These are phyloP conservation scores for Diaperis boleti DNA, from an alignment of 2,888 invertebrate genomes.

Conservation along the genomic window DNA sequence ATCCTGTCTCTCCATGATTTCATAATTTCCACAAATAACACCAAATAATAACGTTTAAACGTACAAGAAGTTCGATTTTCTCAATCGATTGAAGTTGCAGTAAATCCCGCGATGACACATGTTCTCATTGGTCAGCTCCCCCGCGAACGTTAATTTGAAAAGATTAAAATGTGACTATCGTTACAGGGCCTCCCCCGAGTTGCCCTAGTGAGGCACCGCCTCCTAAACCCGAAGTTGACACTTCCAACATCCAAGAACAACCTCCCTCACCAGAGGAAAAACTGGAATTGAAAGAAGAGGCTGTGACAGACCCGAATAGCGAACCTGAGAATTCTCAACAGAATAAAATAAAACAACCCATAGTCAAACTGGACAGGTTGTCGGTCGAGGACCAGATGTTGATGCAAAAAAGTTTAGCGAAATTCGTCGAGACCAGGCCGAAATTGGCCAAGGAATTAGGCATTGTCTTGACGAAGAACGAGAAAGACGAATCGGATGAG, in stretches of 20 bases:
- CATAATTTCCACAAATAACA: too few species aligned
- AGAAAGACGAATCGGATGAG: constrained; percentile 51
- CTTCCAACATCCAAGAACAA: neutral
- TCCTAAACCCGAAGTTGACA: constrained; percentile 9
- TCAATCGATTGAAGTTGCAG: too few species aligned
- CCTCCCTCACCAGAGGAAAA: neutral
- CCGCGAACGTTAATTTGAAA: too few species aligned
- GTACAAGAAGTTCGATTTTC: too few species aligned
- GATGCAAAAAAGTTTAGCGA: constrained; percentile 75
- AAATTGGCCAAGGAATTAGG: constrained; percentile 72
- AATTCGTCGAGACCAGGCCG: constrained; percentile 74
- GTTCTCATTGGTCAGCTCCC: too few species aligned
- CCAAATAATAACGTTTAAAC: too few species aligned
- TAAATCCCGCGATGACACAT: too few species aligned
- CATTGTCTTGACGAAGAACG: constrained; percentile 60
- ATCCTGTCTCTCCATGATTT: too few species aligned
- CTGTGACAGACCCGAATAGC: constrained; percentile 15
- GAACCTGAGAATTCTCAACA: constrained; percentile 35
- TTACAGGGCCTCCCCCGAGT: constrained; percentile 16
- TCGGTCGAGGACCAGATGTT: constrained; percentile 66
- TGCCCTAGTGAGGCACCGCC: neutral
- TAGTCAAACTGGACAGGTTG: constrained; percentile 73
- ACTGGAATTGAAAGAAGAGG: constrained; percentile 1
- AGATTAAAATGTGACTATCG: too few species aligned
- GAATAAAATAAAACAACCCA: constrained; percentile 68